Evolutionary conservation across 2,113 vertebrate genomes (phyloP), one percentile per base, ranked within the genome.

Genomic region (Bombycilla garrulus): DNA sequence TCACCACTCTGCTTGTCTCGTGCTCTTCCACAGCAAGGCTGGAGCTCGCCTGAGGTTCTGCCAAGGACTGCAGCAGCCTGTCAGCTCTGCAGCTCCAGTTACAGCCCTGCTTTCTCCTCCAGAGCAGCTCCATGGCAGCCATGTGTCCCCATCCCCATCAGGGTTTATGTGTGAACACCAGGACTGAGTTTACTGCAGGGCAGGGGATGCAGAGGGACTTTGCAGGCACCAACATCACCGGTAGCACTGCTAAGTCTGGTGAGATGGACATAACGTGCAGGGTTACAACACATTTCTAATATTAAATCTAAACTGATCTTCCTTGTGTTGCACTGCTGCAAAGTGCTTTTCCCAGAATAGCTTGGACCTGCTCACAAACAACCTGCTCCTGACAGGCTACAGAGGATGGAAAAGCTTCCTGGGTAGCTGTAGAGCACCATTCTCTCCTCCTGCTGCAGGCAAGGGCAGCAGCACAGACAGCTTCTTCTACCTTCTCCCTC

Each of bases 1-100:
- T 6, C 40, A 6, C 22, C 9, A 15, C 54, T 3, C 3, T 1
- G 1, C 0, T 8, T 3, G 65, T 24, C 72, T 16, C n/a, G 7
- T 7, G 3, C 71, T 58, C 48, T 31, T 56, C 50, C 69, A 33
- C 69, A 35, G 74, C 45, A 53, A 24, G 0, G n/a, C 36, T 3
- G 72, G 53, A 31, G 19, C 60, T 48, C 6, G 51, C 51, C 90
- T 77, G 90, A 95, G 40, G 83, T 15, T 24, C 36, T 91, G 93
- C 86, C 89, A 93, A 94, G 66, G 44, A 51, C 86, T 86, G 95
- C 44, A 90, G 83, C 91, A 91, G 84, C 60, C 83, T 70, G 28
- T 4, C 14, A 91, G 90, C 47, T 65, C 91, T 71, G 71, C 92
- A 73, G 88, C 71, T 91, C 78, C 56, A 80, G 54, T 93, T 96